Conservation (phyloP, 2,113 vertebrate species). For the Brachypodius melanocephalos region DNA sequence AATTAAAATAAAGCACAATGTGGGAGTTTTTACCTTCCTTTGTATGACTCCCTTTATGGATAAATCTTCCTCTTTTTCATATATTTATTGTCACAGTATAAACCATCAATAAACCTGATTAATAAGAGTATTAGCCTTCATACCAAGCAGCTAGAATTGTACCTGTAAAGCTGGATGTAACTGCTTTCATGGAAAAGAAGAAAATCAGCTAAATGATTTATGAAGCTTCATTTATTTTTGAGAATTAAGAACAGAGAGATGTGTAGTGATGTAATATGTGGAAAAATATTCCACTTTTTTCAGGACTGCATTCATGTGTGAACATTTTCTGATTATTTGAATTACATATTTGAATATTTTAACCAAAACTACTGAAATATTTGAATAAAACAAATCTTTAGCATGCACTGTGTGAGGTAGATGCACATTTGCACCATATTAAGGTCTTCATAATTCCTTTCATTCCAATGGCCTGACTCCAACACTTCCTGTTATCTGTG, state of each 20-base stretch:
- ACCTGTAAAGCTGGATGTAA: background rate
- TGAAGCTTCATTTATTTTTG: background rate
- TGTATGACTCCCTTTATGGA: background rate
- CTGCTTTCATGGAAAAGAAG: background rate
- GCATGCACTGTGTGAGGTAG: background rate
- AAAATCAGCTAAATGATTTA: background rate
- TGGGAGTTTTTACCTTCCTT: background rate
- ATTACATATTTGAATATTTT: background rate
- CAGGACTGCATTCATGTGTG: background rate
- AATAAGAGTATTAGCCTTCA: background rate
- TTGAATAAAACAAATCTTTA: background rate
- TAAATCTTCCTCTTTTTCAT: background rate
- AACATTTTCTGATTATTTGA: background rate
- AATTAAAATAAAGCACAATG: background rate
- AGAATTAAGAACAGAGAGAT: background rate
- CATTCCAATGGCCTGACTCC: background rate
- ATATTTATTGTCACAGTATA: background rate
- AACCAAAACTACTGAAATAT: background rate
- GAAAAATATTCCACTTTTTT: background rate
- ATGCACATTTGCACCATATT: background rate
- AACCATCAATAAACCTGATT: background rate
- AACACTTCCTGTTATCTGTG: background rate
- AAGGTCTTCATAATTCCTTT: background rate
- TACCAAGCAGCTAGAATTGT: background rate
- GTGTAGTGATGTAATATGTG: background rate